Percentiles rank a stretch among this genome's conserved stretches.
These are phyloP conservation scores for Lucinisca nassula DNA, from an alignment of 2,888 invertebrate genomes.

Conservation along the genomic window DNA sequence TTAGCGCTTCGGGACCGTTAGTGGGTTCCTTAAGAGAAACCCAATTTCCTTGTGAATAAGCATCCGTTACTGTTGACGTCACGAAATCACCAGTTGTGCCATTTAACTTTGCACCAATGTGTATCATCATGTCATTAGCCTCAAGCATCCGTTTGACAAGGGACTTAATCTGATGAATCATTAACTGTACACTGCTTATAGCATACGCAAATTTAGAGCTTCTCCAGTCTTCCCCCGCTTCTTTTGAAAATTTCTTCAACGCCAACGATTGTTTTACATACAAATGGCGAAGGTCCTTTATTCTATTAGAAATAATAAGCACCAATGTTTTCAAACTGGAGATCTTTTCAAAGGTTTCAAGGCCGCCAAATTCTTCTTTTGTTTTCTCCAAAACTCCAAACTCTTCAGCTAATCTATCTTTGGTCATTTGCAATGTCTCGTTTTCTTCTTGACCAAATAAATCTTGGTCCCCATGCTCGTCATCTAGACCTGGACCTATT, in stretches of 20 bases:
- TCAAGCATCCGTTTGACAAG: neutral
- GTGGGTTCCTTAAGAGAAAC: neutral
- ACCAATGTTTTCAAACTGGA: neutral
- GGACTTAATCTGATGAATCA: neutral
- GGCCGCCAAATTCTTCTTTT: neutral
- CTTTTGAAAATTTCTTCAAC: neutral
- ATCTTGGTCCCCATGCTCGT: neutral
- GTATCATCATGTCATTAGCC: neutral
- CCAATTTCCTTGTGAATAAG: neutral
- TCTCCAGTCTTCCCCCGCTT: neutral
- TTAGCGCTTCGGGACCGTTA: neutral
- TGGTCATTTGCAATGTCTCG: too few relatives aligned
- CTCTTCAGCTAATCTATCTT: neutral
- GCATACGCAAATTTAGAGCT: neutral
- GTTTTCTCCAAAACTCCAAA: neutral
- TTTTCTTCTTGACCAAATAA: neutral
- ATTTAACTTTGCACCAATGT: neutral
- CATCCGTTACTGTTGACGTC: neutral
- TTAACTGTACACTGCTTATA: neutral
- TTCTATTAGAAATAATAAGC: neutral
- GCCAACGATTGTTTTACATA: neutral
- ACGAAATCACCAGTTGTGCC: neutral
- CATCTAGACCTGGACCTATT: neutral
- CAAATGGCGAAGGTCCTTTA: neutral
- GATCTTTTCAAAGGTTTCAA: neutral